phyloP scores from a whole-genome alignment of 2,113 vertebrate species.

The Cryptomyrus ogoouensis region DNA sequence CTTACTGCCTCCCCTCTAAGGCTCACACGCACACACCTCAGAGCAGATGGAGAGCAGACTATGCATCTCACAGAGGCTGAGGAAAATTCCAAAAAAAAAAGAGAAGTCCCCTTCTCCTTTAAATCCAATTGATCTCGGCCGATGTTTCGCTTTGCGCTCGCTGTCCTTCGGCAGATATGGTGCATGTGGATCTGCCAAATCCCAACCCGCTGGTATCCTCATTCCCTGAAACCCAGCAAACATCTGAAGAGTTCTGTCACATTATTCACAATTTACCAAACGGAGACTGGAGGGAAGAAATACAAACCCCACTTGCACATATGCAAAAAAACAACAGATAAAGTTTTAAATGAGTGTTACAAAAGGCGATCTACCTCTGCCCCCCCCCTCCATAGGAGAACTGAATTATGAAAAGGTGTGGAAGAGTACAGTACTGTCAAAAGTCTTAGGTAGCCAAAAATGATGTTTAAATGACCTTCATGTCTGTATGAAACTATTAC shows the following conservation, averaged over 20 bases:
- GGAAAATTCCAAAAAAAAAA: slow-evolving; percentile 15
- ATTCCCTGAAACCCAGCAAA: neutral
- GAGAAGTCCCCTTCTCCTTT: slow-evolving; percentile 4
- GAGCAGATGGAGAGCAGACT: slow-evolving; percentile 1
- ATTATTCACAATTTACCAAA: neutral
- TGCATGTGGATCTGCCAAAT: slow-evolving; percentile 1
- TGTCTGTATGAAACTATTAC: neutral
- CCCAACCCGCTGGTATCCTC: neutral
- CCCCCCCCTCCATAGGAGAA: neutral
- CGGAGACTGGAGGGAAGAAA: neutral
- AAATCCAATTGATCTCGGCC: neutral
- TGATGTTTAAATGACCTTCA: neutral
- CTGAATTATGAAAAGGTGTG: neutral
- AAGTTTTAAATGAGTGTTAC: neutral
- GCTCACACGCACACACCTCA: neutral
- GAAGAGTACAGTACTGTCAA: neutral
- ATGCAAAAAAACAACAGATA: neutral
- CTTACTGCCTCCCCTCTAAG: neutral
- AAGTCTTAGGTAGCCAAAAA: neutral
- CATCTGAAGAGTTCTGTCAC: neutral
- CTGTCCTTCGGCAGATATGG: slow-evolving; percentile 12
- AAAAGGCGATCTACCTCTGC: neutral
- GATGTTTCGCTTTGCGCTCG: neutral
- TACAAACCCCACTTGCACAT: neutral
- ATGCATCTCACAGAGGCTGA: slow-evolving; percentile 4